Evolutionary conservation across 64 coral and sea anemone species (phyloP).

Genomic region (Acropora yongei): DNA sequence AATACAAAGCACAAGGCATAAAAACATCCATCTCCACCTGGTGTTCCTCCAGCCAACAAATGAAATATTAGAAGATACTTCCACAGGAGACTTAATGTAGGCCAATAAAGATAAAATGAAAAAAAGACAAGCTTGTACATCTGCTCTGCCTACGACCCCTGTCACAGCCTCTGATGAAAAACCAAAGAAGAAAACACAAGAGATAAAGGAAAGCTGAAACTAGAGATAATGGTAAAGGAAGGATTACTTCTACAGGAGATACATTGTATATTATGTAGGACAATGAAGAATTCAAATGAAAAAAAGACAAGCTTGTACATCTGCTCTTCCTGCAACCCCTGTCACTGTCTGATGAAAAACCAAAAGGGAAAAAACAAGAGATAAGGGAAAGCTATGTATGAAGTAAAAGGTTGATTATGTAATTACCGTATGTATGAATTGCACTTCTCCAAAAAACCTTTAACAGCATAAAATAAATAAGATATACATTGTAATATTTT

Average conservation of each 20-base stretch:
- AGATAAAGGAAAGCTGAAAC: too few species aligned
- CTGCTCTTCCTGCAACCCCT: slow-evolving; percentile 92
- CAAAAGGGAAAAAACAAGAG: not conserved
- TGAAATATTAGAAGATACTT: not conserved
- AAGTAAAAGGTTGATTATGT: too few species aligned
- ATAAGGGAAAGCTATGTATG: too few species aligned
- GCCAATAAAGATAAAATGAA: slow-evolving; percentile 79
- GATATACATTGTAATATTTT: too few species aligned
- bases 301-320: slow-evolving; percentile 89
- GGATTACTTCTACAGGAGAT: not conserved
- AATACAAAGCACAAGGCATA: slow-evolving; percentile 60
- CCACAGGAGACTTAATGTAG: slow-evolving; percentile 52
- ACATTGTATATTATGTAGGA: slow-evolving; percentile 46
- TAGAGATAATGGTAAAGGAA: too few species aligned
- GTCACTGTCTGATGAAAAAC: slow-evolving; percentile 81
- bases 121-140: slow-evolving; percentile 89
- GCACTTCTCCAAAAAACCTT: too few species aligned
- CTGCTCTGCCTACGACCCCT: slow-evolving; percentile 94
- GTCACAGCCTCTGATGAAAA: slow-evolving; percentile 85
- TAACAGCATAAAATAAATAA: too few species aligned
- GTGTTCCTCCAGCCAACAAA: not conserved
- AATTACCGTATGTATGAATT: too few species aligned
- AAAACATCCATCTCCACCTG: slow-evolving; percentile 59
- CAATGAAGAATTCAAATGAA: slow-evolving; percentile 75
- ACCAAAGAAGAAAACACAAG: not conserved